Conservation (phyloP, 92 coral and sea anemone species). For the Phymanthus crucifer region DNA sequence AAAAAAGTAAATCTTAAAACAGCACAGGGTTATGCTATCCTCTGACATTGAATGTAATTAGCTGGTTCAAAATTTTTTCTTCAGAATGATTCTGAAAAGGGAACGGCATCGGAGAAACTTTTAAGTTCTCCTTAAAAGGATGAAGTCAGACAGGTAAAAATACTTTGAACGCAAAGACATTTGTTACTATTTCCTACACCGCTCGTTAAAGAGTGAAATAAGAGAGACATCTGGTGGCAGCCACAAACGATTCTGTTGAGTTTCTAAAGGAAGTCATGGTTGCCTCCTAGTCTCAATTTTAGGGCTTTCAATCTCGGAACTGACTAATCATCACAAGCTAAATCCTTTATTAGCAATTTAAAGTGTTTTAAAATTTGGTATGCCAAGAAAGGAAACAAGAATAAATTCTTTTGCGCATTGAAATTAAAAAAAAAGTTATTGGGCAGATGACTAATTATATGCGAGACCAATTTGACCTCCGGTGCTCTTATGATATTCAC, state of each 20-base stretch:
- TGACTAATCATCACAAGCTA: neutral
- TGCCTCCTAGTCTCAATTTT: neutral
- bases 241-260: neutral
- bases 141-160: too few relatives aligned
- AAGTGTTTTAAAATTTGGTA: neutral
- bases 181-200: too few relatives aligned
- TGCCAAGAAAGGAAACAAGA: neutral
- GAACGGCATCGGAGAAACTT: too few relatives aligned
- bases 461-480: neutral
- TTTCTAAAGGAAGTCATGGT: neutral
- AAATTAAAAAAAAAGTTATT: neutral
- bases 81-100: too few relatives aligned
- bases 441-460: neutral
- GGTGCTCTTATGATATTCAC: neutral
- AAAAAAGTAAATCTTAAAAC: too few relatives aligned
- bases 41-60: too few relatives aligned
- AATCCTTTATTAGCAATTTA: neutral
- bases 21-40: too few relatives aligned
- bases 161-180: too few relatives aligned
- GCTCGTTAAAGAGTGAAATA: too few relatives aligned
- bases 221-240: too few relatives aligned
- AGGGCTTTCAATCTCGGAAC: neutral
- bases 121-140: too few relatives aligned
- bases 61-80: too few relatives aligned
- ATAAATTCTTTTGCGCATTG: neutral